phyloP scores from a whole-genome alignment of 37 sponge, comb jelly and placozoan species.

The Oopsacas minuta region DNA sequence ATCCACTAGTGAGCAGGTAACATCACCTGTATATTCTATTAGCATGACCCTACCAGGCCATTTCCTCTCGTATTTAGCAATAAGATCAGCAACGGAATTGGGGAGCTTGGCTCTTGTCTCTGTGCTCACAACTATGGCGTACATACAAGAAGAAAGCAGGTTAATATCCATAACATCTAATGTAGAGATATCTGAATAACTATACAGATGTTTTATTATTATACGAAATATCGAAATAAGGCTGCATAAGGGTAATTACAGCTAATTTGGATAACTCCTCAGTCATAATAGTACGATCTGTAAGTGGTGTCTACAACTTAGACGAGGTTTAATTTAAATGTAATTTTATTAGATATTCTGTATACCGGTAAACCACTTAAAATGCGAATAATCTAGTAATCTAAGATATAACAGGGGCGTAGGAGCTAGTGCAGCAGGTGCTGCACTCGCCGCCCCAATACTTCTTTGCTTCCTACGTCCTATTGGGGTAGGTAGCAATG shows the following conservation, averaged over 20 bases:
- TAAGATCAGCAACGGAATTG: conserved; percentile 9
- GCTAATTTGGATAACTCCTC: too few species aligned
- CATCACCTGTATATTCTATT: conserved; percentile 5
- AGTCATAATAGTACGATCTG: too few species aligned
- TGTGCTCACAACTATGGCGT: conserved; percentile 31
- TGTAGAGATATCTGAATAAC: not conserved
- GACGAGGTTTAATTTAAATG: too few species aligned
- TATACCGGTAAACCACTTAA: too few species aligned
- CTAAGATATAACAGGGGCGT: too few species aligned
- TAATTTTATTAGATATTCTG: too few species aligned
- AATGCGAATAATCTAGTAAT: too few species aligned
- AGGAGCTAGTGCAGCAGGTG: too few species aligned
- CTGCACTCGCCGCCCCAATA: too few species aligned
- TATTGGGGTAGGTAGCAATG: too few species aligned
- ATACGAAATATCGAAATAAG: not conserved
- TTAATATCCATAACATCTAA: not conserved
- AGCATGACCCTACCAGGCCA: conserved; percentile 28
- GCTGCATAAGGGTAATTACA: not conserved
- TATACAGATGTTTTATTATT: not conserved
- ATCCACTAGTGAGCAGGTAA: not conserved
- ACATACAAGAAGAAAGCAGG: conserved; percentile 22
- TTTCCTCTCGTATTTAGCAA: conserved; percentile 22
- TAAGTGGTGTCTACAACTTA: too few species aligned
- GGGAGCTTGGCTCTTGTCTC: conserved; percentile 16
- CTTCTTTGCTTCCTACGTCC: too few species aligned